Evolutionary conservation across 2,797 vertebrate genomes (phyloP), one percentile per base, ranked within the genome.

Genomic region (Lagothrix lagotricha): DNA sequence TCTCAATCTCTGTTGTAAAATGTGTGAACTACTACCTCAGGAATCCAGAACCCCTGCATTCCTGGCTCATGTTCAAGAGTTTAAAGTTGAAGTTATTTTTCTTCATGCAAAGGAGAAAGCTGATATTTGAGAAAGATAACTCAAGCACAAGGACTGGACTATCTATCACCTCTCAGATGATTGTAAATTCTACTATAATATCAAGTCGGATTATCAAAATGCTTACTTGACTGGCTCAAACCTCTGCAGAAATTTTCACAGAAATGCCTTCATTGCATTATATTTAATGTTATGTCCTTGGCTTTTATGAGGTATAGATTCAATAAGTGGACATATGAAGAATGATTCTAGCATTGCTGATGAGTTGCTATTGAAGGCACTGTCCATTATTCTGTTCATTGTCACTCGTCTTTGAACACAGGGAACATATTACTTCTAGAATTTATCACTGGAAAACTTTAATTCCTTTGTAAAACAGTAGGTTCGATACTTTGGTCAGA

Each of bases 241-340:
- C 19, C 46, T 95, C 41, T 84, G 36, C 44, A 75, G 30, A 44
- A 54, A 72, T 76, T 76, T 84, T 64, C 93, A 54, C 10, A 92
- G 41, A 96, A 79, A 70, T 72, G 4, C 24, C 36, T 64, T 94
- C 52, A 81, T n/a, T 79, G 33, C 2, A 28, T 72, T 80, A 72
- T 67, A 75, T 88, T 93, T 95, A 93, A 83, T 90, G 48, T 36
- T 76, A 17, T 93, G 41, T 10, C 44, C 13, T 33, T 86, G 75
- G 48, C 70, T 96, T 94, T 72, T 92, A 87, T 93, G 86, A 72
- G 91, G 36, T 36, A 26, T 64, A 83, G 39, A 90, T 93, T 93
- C 39, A 72, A 33, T 91, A 93, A 67, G 33, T 46, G 26, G 17
- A 58, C 36, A 72, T 30, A 61, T 41, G 83, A 93, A 93, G 48